Base-by-base conservation (phyloP, 2,888 invertebrate species). In the Subacronicta megacephala region DNA sequence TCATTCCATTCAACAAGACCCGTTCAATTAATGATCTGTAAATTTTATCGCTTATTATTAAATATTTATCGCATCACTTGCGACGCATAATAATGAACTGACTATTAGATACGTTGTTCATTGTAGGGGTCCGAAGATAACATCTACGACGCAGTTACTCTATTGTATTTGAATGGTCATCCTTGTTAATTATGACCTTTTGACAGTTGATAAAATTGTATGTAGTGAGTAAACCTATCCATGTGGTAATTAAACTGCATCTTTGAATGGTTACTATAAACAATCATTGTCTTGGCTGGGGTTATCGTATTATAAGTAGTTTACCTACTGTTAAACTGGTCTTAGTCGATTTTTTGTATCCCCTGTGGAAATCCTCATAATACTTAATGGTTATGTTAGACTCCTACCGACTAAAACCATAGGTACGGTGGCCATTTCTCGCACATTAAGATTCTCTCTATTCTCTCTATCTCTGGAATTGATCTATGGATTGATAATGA, bases 161-260 rank as follows among this genome's bases (percentile, higher is more conserved):
- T n/a, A 63, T 54, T 63, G 54, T 64, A 64, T 70, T 68, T 65
- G 56, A 67, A 72, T 71, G 50, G 57, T 76, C 47, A 69, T 72
- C 62, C 42, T 74, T 72, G 66, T 70, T 60, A 58, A 49, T 55
- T 20, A 51, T 47, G 71, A 69, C 65, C 75, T 75, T 62, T 72
- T 63, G 58, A 67, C 62, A 44, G 13, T 15, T 52, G 62, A 76
- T 75, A 62, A 33, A 20, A 23, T 20, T 18, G 9, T 33, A 45
- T 55, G 6, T 26, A 10, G 29, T 29, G 36, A 31, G n/a, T 49
- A 9, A 43, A 37, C 29, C 42, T 10, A 1, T 37, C 20, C 37
- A 12, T 20, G 33, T 49, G 18, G 16, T 38, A 7, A 2, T 23
- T 15, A 13, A 6, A 23, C 10, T 38, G 10, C 31, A 1, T 47